These are phyloP conservation scores for Turritopsis dohrnii DNA, from an alignment of 30 jellyfish, hydroid and myxozoan species.

Conservation along the genomic window DNA sequence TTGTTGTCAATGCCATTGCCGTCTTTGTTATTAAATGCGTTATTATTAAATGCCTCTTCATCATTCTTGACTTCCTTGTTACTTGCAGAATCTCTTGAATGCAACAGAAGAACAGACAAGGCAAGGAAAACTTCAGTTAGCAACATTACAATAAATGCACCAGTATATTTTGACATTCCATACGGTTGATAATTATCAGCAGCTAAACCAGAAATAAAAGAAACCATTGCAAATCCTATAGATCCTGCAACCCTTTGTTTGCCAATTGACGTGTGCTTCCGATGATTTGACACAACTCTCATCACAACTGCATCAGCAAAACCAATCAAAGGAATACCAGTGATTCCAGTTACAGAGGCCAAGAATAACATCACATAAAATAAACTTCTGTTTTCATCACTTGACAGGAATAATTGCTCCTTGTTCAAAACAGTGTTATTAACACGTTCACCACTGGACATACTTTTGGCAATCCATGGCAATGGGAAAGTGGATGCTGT, in stretches of 20 bases:
- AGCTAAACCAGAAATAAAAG: background rate
- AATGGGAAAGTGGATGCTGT: background rate
- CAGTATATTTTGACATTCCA: background rate
- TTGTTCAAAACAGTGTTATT: background rate
- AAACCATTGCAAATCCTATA: background rate
- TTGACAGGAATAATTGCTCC: background rate
- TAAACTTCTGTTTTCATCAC: background rate
- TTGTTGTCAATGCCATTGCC: background rate
- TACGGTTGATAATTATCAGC: background rate
- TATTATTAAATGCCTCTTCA: background rate
- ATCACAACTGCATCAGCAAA: background rate
- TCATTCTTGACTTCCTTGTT: background rate
- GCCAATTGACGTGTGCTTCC: background rate
- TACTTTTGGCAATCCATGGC: slow-evolving; percentile 8
- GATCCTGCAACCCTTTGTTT: slow-evolving; percentile 13
- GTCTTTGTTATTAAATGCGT: background rate
- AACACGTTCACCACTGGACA: background rate
- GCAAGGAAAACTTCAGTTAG: background rate
- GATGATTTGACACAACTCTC: background rate
- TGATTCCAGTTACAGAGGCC: background rate
- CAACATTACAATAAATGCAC: background rate
- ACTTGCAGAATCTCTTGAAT: background rate
- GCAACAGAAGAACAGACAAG: background rate
- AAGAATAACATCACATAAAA: background rate
- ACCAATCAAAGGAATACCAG: background rate